Conservation (phyloP, 1,140 invertebrate genomes). For the Coptotermes formosanus region DNA sequence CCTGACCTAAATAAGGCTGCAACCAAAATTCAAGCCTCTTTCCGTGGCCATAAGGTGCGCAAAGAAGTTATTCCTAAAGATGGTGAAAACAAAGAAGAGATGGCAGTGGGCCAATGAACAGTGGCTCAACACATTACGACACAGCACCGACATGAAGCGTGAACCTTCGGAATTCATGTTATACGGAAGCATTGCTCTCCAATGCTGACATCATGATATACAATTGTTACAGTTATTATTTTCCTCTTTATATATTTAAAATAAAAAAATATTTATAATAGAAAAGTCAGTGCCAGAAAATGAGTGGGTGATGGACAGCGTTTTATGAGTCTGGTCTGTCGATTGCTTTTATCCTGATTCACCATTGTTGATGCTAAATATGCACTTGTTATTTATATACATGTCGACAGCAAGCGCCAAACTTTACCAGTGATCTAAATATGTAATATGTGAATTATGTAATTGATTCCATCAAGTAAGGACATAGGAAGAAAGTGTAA, state of each 20-base stretch:
- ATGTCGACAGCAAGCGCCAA: neutral
- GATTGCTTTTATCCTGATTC: neutral
- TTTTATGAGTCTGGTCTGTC: constrained; percentile 4
- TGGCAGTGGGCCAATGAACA: constrained; percentile 16
- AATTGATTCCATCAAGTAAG: neutral
- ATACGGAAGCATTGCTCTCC: neutral
- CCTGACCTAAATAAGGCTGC: constrained; percentile 88
- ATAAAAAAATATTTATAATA: neutral
- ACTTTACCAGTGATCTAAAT: neutral
- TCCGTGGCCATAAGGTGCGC: constrained; percentile 85
- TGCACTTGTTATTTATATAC: neutral
- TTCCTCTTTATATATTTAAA: neutral
- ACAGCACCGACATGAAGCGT: neutral
- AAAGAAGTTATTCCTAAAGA: constrained; percentile 58
- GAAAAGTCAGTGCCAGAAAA: constrained; percentile 1
- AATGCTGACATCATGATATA: neutral
- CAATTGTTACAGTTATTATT: neutral
- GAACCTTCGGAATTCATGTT: neutral
- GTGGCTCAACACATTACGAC: neutral
- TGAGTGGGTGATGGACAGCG: neutral
- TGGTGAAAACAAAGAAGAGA: neutral
- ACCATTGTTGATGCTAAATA: neutral
- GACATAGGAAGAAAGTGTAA: too few relatives aligned
- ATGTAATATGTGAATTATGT: neutral
- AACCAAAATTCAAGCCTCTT: constrained; percentile 89